Base-by-base conservation (phyloP, 37 sponge, comb jelly and placozoan genomes). In the Aphrocallistes beatrix region DNA sequence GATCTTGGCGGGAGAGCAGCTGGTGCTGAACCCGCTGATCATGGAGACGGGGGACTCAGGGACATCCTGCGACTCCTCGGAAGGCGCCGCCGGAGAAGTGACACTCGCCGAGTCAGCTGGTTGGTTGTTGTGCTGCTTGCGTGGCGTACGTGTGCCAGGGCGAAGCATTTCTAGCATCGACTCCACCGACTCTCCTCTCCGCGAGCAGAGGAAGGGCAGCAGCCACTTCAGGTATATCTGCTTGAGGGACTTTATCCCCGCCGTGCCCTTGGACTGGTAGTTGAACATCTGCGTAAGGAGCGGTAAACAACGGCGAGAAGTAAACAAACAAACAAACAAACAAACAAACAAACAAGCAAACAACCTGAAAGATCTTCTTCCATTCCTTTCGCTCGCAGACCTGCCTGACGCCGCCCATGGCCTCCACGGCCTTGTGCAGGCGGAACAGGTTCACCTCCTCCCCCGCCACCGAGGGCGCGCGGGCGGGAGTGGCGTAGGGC, bases 361-460 rank as follows among this genome's bases (percentile, higher is more conserved):
- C n/a, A 3, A 60, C 75, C 21, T 60, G 75, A 30, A 60, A 60
- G 8, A 60, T 13, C 34, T 60, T 21, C 21, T 60, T 60, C 75
- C 75, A 60, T 60, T 60, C 75, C 34, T 60, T 60, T 30, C n/a
- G 10, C 75, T 60, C 75, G 34, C 75, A 60, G 75, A 60, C 17
- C 75, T 60, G 75, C n/a, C n/a, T 60, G 75, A 60, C 34, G 34
- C 75, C 75, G 6, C 75, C 75, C 28, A 3, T 21, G 25, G 17
- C 8, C 75, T 60, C 75, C 75, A 60, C 75, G 28, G n/a, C 17
- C n/a, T 28, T 60, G 34, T 60, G 75, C 34, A 60, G 75, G 28
- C 75, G 25, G 75, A 60, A 60, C 75, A 60, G 34, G n/a, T 60
- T 60, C 17, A 60, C 75, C 21, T 60, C 75, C 17, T 60, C 75